Evolutionary conservation across 2,113 vertebrate genomes (phyloP).

Genomic region (Cariama cristata): DNA sequence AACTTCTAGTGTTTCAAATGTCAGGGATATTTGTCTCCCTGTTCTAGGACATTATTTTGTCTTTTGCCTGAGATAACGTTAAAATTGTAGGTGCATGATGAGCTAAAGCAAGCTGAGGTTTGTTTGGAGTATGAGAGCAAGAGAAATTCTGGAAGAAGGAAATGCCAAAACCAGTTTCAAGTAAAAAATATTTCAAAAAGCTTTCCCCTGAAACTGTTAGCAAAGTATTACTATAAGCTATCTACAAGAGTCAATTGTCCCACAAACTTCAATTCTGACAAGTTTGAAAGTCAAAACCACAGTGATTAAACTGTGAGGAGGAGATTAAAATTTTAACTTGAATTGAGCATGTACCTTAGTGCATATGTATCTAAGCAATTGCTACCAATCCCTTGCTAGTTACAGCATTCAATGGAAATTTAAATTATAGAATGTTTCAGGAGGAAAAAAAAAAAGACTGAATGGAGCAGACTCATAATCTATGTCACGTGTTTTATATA

Average conservation of each 20-base stretch:
- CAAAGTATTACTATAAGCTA: neutral
- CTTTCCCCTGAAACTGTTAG: neutral
- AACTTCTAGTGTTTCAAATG: neutral
- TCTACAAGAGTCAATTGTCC: neutral
- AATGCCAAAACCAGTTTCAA: neutral
- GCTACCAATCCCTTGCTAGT: neutral
- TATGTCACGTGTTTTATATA: accelerated
- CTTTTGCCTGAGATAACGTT: neutral
- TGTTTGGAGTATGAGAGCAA: neutral
- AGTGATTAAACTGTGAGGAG: neutral
- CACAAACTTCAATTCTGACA: neutral
- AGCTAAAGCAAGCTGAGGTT: neutral
- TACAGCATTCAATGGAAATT: neutral
- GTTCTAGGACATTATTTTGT: neutral
- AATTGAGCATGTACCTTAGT: neutral
- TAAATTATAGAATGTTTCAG: neutral
- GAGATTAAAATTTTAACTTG: neutral
- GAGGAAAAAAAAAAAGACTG: neutral
- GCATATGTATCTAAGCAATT: neutral
- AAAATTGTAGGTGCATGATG: neutral
- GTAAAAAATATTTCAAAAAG: neutral
- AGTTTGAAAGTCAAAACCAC: neutral
- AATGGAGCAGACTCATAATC: neutral
- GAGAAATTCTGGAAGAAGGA: neutral
- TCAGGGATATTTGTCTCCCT: neutral